Conservation (phyloP, 2,797 vertebrate species). For the Nyctalus aviator region DNA sequence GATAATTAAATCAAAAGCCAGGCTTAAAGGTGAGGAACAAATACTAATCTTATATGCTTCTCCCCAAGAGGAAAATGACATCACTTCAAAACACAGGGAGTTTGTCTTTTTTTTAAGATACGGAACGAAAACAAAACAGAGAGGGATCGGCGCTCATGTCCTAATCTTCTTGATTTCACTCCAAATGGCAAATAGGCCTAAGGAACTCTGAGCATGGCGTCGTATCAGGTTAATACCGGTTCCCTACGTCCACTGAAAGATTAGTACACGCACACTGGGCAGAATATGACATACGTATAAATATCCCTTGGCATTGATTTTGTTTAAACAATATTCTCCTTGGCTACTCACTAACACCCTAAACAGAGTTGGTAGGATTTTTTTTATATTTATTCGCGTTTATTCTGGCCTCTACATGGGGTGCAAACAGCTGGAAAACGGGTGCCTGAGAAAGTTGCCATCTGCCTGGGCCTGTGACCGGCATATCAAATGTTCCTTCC, state of each 20-base stretch:
- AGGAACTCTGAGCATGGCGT: constrained; percentile 26
- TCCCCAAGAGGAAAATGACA: constrained; percentile 71
- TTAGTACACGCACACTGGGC: constrained; percentile 55
- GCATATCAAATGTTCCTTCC: constrained; percentile 64
- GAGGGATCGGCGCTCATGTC: background rate
- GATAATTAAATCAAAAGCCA: constrained; percentile 85
- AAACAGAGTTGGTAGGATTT: constrained; percentile 61
- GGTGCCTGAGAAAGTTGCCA: constrained; percentile 74
- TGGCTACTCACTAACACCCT: constrained; percentile 63
- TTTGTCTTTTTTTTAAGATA: constrained; percentile 60
- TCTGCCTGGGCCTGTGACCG: constrained; percentile 68
- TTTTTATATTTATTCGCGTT: constrained; percentile 47
- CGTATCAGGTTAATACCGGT: constrained; percentile 57
- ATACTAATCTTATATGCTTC: constrained; percentile 63
- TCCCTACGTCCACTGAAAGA: constrained; percentile 61
- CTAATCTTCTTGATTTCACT: constrained; percentile 68
- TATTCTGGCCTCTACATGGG: constrained; percentile 60
- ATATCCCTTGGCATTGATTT: constrained; percentile 65
- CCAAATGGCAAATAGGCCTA: constrained; percentile 46
- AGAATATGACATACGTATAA: constrained; percentile 68
- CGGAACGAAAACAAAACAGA: background rate
- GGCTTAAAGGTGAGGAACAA: constrained; percentile 57
- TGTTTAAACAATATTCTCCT: constrained; percentile 73
- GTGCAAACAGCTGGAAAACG: constrained; percentile 76
- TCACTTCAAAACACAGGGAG: constrained; percentile 50